Percentiles rank a stretch among this genome's conserved stretches.
Evolutionary conservation across 2,113 vertebrate genomes (phyloP).

Genomic region (Hyaena hyaena): DNA sequence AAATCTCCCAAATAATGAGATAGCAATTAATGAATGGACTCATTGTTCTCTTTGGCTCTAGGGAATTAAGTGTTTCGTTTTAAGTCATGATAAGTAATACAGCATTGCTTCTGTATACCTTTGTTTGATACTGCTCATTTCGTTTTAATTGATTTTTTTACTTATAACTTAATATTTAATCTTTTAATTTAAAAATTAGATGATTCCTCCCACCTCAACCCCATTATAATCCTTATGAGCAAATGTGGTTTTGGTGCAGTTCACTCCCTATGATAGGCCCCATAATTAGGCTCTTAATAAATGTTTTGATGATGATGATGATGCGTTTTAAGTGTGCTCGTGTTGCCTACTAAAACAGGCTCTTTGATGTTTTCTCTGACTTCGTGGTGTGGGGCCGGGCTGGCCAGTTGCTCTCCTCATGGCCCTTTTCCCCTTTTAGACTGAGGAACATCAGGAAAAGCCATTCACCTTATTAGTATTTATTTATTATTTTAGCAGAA

Average conservation of each 20-base stretch:
- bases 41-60: conserved; percentile 16
- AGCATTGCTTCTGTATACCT: not conserved
- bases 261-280: not conserved
- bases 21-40: conserved; percentile 37
- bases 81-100: not conserved
- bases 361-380: not conserved
- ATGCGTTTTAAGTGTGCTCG: not conserved
- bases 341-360: not conserved
- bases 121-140: not conserved
- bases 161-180: conserved; percentile 16
- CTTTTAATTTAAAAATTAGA: conserved; percentile 17
- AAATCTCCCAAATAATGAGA: conserved; percentile 58
- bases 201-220: too few relatives aligned
- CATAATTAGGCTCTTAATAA: conserved; percentile 10
- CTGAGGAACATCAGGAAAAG: not conserved
- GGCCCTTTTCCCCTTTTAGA: not conserved
- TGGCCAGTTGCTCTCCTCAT: not conserved
- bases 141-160: conserved; percentile 5
- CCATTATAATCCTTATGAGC: not conserved
- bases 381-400: not conserved
- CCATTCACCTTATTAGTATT: not conserved
- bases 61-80: not conserved
- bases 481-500: not conserved
- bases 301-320: not conserved
- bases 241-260: not conserved